Evolutionary conservation across 2,113 vertebrate genomes (phyloP).

Genomic region (Zosterops hypoxanthus): DNA sequence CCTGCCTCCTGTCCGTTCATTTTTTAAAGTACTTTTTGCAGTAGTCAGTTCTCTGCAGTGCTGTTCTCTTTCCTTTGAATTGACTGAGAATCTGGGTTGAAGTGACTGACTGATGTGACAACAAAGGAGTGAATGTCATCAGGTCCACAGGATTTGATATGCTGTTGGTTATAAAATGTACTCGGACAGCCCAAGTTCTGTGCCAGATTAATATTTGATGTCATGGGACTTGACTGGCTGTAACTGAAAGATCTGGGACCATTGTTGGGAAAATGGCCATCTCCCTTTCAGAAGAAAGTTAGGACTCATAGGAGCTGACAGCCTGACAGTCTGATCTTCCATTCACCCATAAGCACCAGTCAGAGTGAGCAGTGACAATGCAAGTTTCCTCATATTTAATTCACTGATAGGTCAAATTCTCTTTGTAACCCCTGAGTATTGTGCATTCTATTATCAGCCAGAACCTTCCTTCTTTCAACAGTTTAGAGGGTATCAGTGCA

Average conservation of each 20-base stretch:
- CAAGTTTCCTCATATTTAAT: neutral
- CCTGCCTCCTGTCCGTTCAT: neutral
- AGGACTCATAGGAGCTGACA: constrained; percentile 36
- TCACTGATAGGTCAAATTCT: neutral
- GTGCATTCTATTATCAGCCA: neutral
- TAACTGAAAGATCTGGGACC: constrained; percentile 5
- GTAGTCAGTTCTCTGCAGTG: constrained; percentile 23
- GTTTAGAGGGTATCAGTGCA: neutral
- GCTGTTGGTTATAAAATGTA: constrained; percentile 33
- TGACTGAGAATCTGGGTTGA: constrained; percentile 39
- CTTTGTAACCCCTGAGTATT: neutral
- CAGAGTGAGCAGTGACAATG: neutral
- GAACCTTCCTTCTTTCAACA: neutral
- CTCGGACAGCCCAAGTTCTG: constrained; percentile 4
- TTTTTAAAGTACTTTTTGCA: neutral
- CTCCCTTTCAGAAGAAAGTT: neutral
- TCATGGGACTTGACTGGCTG: constrained; percentile 57
- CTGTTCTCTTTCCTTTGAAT: neutral
- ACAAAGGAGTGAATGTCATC: constrained; percentile 33
- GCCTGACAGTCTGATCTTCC: neutral
- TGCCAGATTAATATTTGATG: constrained; percentile 52
- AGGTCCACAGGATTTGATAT: constrained; percentile 34
- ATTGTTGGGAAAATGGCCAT: constrained; percentile 34
- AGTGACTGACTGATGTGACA: constrained; percentile 44
- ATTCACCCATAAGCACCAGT: neutral